Base-by-base conservation (phyloP, 1,140 invertebrate species). In the Belonocnema kinseyi region DNA sequence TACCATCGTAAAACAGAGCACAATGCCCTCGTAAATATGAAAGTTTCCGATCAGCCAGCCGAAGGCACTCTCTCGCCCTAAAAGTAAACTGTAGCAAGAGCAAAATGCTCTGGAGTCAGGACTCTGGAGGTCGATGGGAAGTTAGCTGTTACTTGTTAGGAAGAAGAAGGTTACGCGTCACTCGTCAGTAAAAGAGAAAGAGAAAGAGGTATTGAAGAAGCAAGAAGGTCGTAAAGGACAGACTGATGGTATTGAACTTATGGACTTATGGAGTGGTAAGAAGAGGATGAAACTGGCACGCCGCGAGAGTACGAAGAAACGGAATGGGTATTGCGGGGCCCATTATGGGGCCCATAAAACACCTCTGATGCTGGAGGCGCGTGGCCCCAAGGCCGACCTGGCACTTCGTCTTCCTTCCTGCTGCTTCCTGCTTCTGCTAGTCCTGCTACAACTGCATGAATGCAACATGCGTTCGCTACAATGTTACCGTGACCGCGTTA, bases 281-380 rank as follows among this genome's bases (percentile, higher is more conserved):
- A 73, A 50, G 14, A 53, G 56, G 76, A 74, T 8, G 21, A 19
- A 50, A 72, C 40, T 54, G 12, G 46, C n/a, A 46, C 21, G 75
- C 74, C 66, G 81, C 54, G 72, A 61, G 78, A 61, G 54, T 12
- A 82, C 72, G 81, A 83, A 83, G 79, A 77, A 78, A 80, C 74
- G 76, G 78, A 81, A 86, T 83, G 83, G 82, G 61, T 78, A 86
- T 84, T 83, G 80, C 66, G 80, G 85, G 77, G 12, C 50, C 82
- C 81, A 85, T 86, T 85, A 87, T 85, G 81, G 81, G 66, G 54
- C 74, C 83, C 87, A 86, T 87, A 88, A 88, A 87, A 88, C 85
- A 86, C 82, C 82, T 86, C 81, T 51, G 70, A 75, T 21, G 77
- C 73, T 75, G 72, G 70, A 82, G 87, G 81, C 87, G 87, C 87